Conservation (phyloP, 2,797 vertebrate species). For the Austrolebias charrua region DNA sequence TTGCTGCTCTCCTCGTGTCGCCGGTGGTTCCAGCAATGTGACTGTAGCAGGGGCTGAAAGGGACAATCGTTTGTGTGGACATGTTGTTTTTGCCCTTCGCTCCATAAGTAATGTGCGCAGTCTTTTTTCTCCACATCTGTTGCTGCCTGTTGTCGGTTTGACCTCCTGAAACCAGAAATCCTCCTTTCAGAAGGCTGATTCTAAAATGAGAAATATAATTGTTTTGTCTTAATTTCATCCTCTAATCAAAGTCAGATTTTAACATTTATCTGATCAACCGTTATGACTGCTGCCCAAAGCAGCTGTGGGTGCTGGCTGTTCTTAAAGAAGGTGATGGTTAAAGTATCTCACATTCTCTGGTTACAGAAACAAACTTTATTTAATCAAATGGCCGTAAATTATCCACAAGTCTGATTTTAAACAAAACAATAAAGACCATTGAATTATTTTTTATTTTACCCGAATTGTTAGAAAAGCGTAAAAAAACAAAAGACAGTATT, state of each 20-base stretch:
- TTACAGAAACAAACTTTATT: too few relatives aligned
- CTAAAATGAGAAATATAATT: too few relatives aligned
- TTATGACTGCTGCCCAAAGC: background rate
- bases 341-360: too few relatives aligned
- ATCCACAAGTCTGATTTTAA: too few relatives aligned
- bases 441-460: too few relatives aligned
- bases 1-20: constrained; percentile 43
- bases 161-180: constrained; percentile 38
- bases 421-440: too few relatives aligned
- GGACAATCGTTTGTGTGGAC: constrained; percentile 52
- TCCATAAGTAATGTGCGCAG: constrained; percentile 40
- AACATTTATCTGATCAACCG: background rate
- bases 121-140: constrained; percentile 20
- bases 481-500: too few relatives aligned
- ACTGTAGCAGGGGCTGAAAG: constrained; percentile 47
- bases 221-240: too few relatives aligned
- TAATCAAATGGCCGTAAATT: too few relatives aligned
- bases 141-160: constrained; percentile 36
- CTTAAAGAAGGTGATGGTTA: background rate
- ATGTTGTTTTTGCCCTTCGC: constrained; percentile 54
- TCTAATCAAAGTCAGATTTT: constrained; percentile 7
- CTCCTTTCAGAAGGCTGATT: background rate
- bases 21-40: constrained; percentile 54
- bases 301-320: background rate
- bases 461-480: too few relatives aligned